These are phyloP conservation scores for Tachina lurida DNA, from an alignment of 2,888 invertebrate genomes.

Conservation along the genomic window DNA sequence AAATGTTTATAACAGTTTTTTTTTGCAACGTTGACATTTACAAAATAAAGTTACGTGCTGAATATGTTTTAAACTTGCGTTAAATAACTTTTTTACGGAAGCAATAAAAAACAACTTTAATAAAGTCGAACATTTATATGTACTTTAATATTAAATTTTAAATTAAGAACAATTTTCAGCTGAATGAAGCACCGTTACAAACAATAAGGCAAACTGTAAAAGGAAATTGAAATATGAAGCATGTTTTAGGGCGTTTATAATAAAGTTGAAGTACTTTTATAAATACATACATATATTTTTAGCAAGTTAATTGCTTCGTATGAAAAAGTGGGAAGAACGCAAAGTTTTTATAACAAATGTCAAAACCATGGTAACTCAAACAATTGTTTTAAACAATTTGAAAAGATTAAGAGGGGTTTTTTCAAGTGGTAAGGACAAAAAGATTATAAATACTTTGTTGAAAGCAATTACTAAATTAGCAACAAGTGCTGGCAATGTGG, in stretches of 20 bases:
- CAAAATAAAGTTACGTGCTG: background rate
- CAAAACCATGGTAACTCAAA: slow-evolving; percentile 25
- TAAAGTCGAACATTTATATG: slow-evolving; percentile 6
- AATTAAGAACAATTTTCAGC: background rate
- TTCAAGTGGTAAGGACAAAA: no score
- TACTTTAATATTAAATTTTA: slow-evolving; percentile 28
- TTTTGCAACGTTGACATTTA: slow-evolving; percentile 30
- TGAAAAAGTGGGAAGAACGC: background rate
- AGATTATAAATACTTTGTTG: no score
- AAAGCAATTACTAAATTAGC: no score
- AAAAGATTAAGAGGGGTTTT: no score
- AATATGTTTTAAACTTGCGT: slow-evolving; percentile 9
- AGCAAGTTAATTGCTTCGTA: background rate
- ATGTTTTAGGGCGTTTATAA: slow-evolving; percentile 9
- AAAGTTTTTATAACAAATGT: slow-evolving; percentile 24
- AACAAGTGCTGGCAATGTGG: no score
- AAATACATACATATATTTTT: background rate
- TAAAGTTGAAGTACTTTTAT: background rate
- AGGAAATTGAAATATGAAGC: slow-evolving; percentile 4
- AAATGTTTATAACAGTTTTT: slow-evolving; percentile 5
- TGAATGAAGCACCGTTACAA: background rate
- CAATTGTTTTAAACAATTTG: background rate
- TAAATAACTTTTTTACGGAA: slow-evolving; percentile 23
- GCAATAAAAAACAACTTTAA: slow-evolving; percentile 27
- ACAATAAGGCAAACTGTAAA: background rate